phyloP scores from a whole-genome alignment of 2,113 vertebrate species.

The Pterocles gutturalis region DNA sequence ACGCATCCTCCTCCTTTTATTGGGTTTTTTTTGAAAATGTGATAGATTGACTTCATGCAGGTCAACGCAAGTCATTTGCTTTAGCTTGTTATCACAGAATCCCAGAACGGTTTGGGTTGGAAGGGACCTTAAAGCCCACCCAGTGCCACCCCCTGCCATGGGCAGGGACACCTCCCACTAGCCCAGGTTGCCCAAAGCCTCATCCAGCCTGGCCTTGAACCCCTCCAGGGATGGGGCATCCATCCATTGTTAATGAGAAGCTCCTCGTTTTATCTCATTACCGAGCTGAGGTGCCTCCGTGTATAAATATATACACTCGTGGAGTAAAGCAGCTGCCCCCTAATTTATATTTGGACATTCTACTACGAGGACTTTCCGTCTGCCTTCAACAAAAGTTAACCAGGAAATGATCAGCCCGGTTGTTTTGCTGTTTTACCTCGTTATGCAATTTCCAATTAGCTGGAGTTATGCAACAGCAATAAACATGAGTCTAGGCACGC shows the following conservation, averaged over 20 bases:
- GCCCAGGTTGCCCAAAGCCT: too few relatives aligned
- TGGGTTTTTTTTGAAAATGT: not conserved
- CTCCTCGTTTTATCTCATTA: not conserved
- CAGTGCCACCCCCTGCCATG: too few relatives aligned
- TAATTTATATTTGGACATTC: not conserved
- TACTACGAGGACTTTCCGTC: not conserved
- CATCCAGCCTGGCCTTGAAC: too few relatives aligned
- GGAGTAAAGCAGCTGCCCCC: not conserved
- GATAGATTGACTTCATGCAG: not conserved
- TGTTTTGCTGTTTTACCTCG: not conserved
- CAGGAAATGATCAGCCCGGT: not conserved
- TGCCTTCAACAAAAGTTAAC: not conserved
- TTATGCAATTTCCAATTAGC: constrained; percentile 9
- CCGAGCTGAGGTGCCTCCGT: not conserved
- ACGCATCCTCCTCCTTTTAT: not conserved
- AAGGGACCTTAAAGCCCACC: too few relatives aligned
- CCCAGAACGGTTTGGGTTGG: too few relatives aligned
- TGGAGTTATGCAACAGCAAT: not conserved
- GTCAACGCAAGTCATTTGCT: not conserved
- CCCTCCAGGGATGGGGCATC: too few relatives aligned
- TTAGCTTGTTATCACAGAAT: too few relatives aligned
- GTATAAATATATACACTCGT: too few relatives aligned
- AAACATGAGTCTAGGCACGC: not conserved
- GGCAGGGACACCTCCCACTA: too few relatives aligned
- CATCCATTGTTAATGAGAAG: not conserved